phyloP scores from a whole-genome alignment of 2,113 vertebrate species.

The Cyprinodon brontotheroides region DNA sequence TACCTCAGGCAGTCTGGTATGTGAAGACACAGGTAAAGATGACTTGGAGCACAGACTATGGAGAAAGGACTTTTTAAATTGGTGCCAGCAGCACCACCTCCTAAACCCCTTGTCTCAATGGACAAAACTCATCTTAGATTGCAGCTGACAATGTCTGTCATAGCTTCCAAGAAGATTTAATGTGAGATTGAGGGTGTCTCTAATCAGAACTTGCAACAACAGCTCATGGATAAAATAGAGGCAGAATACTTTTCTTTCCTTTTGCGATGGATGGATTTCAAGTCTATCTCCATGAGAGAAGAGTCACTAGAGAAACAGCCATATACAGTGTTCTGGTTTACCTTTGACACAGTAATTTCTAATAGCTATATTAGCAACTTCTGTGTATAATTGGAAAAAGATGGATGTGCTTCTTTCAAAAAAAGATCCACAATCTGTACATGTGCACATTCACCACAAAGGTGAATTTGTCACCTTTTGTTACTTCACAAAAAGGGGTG shows the following conservation, averaged over 20 bases:
- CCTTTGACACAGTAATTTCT: neutral
- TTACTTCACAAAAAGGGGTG: conserved; percentile 7
- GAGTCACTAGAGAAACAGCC: neutral
- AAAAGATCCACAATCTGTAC: neutral
- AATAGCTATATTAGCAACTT: neutral
- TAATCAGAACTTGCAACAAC: neutral
- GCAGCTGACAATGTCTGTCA: neutral
- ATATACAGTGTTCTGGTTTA: neutral
- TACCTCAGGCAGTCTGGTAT: no score
- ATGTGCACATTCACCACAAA: neutral
- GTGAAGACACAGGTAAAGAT: no score
- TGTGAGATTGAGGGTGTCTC: neutral
- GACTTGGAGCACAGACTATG: no score
- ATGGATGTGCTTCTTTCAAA: neutral
- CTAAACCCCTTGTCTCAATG: neutral
- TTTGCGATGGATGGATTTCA: neutral
- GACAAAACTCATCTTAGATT: neutral
- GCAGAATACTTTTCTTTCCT: neutral
- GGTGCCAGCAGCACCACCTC: no score
- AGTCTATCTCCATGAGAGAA: no score
- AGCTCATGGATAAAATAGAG: neutral
- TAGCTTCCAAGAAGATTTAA: neutral
- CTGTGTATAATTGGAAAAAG: neutral
- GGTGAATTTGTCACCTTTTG: conserved; percentile 17
- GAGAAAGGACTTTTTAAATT: no score